phyloP scores from a whole-genome alignment of 2,888 invertebrate genomes.

The Acleris sparsana region DNA sequence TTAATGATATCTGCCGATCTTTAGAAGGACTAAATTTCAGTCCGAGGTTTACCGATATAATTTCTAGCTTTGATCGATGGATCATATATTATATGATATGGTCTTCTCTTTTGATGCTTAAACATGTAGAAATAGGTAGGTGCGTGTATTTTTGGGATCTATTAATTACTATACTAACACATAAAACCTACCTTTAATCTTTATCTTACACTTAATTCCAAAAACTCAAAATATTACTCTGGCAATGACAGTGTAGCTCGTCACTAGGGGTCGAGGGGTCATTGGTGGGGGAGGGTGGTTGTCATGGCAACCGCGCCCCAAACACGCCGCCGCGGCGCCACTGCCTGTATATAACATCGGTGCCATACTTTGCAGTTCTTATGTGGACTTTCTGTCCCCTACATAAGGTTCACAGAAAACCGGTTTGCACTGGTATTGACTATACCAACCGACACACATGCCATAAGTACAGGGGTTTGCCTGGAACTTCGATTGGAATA shows the following conservation, averaged over 20 bases:
- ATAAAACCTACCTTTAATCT: neutral
- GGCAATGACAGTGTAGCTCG: constrained; percentile 69
- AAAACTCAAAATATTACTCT: constrained; percentile 16
- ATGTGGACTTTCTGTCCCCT: constrained; percentile 44
- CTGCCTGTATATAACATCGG: constrained; percentile 46
- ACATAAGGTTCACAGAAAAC: constrained; percentile 56
- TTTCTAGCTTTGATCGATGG: too few species aligned
- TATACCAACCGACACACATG: constrained; percentile 2
- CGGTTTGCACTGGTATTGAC: neutral
- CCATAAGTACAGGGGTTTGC: constrained; percentile 11
- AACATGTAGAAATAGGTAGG: neutral
- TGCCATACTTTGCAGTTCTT: too few species aligned
- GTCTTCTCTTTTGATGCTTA: too few species aligned
- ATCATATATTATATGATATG: too few species aligned
- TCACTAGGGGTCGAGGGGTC: constrained; percentile 79
- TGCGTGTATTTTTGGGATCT: neutral
- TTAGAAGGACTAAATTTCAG: too few species aligned
- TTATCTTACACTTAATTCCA: constrained; percentile 16
- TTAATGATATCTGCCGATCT: too few species aligned
- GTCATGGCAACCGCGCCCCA: constrained; percentile 74
- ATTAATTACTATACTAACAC: neutral
- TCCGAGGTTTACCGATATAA: too few species aligned
- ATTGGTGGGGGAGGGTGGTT: constrained; percentile 61
- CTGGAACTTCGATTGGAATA: constrained; percentile 26
- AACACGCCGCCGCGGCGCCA: constrained; percentile 81